phyloP scores from a whole-genome alignment of 2,888 invertebrate genomes.

The Eustalomyia histrio region DNA sequence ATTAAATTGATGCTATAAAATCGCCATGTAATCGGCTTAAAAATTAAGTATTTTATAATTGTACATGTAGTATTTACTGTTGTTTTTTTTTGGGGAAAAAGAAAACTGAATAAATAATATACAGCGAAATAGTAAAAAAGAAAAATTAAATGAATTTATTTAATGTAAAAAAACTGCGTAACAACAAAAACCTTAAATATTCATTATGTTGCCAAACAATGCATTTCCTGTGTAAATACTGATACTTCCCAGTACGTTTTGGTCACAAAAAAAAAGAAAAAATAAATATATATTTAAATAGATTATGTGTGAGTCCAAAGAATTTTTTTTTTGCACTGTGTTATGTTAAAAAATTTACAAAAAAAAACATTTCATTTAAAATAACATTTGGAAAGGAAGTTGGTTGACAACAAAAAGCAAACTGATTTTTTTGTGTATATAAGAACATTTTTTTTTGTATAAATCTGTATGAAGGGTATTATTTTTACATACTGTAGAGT shows the following conservation, averaged over 20 bases:
- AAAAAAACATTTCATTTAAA: constrained; percentile 48
- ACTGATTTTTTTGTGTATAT: not conserved
- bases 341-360: constrained; percentile 19
- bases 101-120: not conserved
- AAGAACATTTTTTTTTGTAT: not conserved
- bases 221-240: constrained; percentile 52
- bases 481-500: not conserved
- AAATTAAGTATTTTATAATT: not conserved
- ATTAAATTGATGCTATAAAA: constrained; percentile 23
- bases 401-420: constrained; percentile 8
- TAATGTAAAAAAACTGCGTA: constrained; percentile 11
- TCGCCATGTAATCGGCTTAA: constrained; percentile 44
- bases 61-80: not conserved
- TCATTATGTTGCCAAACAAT: constrained; percentile 50
- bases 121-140: not conserved
- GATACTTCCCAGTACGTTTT: constrained; percentile 22
- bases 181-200: constrained; percentile 43
- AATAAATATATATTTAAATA: constrained; percentile 23
- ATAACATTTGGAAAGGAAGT: constrained; percentile 30
- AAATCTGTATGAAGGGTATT: not conserved
- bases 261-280: not conserved
- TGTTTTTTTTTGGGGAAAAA: not conserved
- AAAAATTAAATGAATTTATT: not conserved
- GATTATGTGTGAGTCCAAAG: constrained; percentile 49
- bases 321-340: constrained; percentile 14